phyloP scores from a whole-genome alignment of 2,797 vertebrate species.

The Hoplostethus mediterraneus region DNA sequence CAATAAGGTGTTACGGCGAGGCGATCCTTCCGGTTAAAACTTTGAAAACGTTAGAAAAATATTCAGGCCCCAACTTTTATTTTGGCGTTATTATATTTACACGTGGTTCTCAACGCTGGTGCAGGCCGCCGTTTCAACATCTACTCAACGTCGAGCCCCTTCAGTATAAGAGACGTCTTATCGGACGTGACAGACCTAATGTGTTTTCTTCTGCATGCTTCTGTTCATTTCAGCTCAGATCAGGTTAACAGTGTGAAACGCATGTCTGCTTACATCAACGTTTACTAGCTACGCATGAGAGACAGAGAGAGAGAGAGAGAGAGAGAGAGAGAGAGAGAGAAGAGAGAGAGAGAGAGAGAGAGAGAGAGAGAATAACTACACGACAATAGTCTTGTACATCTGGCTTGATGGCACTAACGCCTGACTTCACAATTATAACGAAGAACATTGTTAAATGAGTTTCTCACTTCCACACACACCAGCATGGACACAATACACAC shows the following conservation, averaged over 20 bases:
- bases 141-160: neutral
- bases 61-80: no score
- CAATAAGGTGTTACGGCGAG: neutral
- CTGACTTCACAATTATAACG: neutral
- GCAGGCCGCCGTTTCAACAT: no score
- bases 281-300: neutral
- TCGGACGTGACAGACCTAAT: neutral
- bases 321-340: conserved; percentile 15
- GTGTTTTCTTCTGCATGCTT: neutral
- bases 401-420: conserved; percentile 19
- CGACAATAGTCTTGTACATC: neutral
- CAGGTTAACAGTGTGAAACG: conserved; percentile 25
- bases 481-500: no score
- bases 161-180: conserved; percentile 25
- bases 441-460: neutral
- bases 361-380: no score
- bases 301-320: conserved; percentile 6
- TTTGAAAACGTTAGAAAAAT: no score
- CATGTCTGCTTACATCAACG: conserved; percentile 20
- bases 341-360: no score
- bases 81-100: no score
- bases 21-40: no score
- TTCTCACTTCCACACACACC: neutral
- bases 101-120: no score
- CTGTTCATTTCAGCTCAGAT: conserved; percentile 1